Evolutionary conservation across 2,113 vertebrate species (phyloP), one percentile per base, ranked within the genome.

Genomic region (Diglossa brunneiventris): DNA sequence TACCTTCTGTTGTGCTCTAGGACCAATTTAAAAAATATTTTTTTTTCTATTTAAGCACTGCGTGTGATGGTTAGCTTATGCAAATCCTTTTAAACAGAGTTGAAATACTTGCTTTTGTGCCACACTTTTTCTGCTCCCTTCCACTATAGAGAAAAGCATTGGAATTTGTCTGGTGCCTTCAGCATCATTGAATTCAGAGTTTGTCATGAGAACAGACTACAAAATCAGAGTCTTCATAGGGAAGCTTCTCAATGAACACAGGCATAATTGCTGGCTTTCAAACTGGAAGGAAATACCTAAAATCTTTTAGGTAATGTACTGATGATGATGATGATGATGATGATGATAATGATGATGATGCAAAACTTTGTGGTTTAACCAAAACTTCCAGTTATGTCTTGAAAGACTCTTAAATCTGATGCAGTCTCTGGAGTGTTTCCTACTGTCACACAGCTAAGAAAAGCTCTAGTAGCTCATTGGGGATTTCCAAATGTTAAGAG

Each of bases 401-500:
- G 30, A 86, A 91, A 33, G 37, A 84, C 61, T 66, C 0, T 37
- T 41, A 89, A 80, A 73, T 55, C 39, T 35, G 35, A n/a, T 70
- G 53, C 59, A 55, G 44, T 17, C 33, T 84, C 41, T n/a, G 37
- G 41, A 33, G 39, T 56, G n/a, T 64, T 90, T 76, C 37, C 41
- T 88, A 18, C 41, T 83, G 69, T 52, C 77, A 79, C 11, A 4
- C 11, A 2, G 66, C 89, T 87, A 53, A 95, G 69, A 90, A 94
- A 76, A 94, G 88, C 92, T 93, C 5, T n/a, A 80, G 50, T 37
- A 88, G 79, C 69, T 95, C 52, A 15, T 3, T n/a, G 92, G 80
- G 89, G 94, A 90, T 88, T 93, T 95, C 88, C 88, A 66, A 76
- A 73, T 24, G 41, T 50, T 91, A 82, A 69, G 67, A 93, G 79